Conservation (phyloP, 2,113 vertebrate genomes). For the Heterochromis multidens region DNA sequence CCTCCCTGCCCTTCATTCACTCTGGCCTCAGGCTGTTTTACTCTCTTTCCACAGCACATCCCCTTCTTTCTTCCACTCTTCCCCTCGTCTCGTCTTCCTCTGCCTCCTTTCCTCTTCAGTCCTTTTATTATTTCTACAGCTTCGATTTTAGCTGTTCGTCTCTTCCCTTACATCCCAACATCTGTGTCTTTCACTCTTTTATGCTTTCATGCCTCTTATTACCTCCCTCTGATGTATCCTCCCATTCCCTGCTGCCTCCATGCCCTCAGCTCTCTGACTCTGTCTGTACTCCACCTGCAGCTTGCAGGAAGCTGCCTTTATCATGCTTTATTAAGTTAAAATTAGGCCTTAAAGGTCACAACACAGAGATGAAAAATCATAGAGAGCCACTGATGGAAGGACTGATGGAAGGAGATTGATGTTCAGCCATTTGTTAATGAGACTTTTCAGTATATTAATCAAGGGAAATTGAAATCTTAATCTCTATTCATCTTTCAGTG, state of each 20-base stretch:
- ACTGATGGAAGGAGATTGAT: background rate
- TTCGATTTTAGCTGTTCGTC: background rate
- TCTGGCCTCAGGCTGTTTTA: background rate
- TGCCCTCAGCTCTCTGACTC: background rate
- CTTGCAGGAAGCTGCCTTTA: background rate
- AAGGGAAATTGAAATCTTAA: background rate
- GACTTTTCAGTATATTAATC: background rate
- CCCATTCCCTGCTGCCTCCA: background rate
- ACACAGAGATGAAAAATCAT: background rate
- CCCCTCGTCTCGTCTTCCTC: background rate
- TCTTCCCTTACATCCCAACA: constrained; percentile 26
- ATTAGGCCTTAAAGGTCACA: background rate
- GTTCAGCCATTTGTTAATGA: background rate
- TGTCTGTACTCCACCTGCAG: background rate
- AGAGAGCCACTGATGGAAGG: background rate
- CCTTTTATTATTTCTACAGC: background rate
- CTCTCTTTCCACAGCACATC: background rate
- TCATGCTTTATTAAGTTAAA: background rate
- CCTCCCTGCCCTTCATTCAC: background rate
- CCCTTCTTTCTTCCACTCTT: background rate
- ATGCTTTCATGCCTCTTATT: background rate
- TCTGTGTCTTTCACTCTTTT: constrained; percentile 28
- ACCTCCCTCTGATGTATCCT: background rate
- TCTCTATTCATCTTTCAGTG: background rate
- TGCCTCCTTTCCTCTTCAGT: background rate